Evolutionary conservation across 2,797 vertebrate species (phyloP), one percentile per base, ranked within the genome.

Genomic region (Babyrousa celebensis): DNA sequence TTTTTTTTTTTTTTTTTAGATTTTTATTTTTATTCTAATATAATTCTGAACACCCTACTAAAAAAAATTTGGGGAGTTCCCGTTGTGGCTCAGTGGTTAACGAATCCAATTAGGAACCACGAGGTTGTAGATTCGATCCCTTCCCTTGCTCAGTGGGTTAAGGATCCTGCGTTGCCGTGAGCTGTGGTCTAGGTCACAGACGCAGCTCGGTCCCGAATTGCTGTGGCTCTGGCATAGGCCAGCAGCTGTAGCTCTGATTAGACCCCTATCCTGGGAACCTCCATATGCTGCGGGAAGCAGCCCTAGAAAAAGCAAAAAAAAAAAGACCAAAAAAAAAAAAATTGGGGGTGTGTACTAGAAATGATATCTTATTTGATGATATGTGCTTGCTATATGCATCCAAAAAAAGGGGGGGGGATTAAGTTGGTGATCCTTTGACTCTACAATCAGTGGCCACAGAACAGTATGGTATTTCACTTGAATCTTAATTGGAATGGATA

Each of bases 21-120:
- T 86, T 68, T 93, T 83, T 56, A 63, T 89, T 96, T 96, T 82
- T 36, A 93, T 78, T 93, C 40, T 68, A 32, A 70, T 90, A 77
- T 90, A 84, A 83, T 91, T 91, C 58, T 85, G 25, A 84, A 16
- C 48, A 68, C 25, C 72, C 9, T 60, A 16, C 72, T 63, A 63
- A 29, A 68, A 70, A 48, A 43, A 58, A 72, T 80, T 91, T 83
- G 18, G 15, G 36, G 36, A 36, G 36, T 36, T 36, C 36, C 36
- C 36, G 36, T 85, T 36, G 36, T 36, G 36, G 36, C 36, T 36
- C 36, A 36, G 36, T 36, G 36, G 36, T 36, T 36, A 36, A 36
- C 36, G 36, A 36, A 36, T 36, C 36, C 36, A 36, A 36, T 36
- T 36, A 36, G 36, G 36, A 36, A 36, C 36, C 36, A 36, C 36